These are phyloP conservation scores for Orestias chungarensis DNA, from an alignment of 2,797 vertebrate genomes.

Conservation along the genomic window DNA sequence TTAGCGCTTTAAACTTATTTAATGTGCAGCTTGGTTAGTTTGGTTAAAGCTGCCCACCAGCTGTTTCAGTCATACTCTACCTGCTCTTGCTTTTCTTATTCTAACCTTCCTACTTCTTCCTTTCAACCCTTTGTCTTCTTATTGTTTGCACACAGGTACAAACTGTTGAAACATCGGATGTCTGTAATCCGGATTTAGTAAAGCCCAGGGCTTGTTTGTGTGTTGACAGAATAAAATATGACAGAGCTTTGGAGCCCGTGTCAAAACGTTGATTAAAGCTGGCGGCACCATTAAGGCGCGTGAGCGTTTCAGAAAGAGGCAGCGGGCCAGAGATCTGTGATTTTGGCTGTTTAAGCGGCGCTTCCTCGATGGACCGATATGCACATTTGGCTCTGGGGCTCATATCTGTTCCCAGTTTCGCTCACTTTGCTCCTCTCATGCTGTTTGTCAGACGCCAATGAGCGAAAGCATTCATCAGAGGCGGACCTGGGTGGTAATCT, in stretches of 20 bases:
- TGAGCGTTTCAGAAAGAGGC: conserved; percentile 23
- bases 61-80: conserved; percentile 60
- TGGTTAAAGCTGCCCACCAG: conserved; percentile 59
- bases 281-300: conserved; percentile 45
- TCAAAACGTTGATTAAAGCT: conserved; percentile 64
- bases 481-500: conserved; percentile 60
- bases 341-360: conserved; percentile 45
- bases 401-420: conserved; percentile 41
- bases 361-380: conserved; percentile 51
- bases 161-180: conserved; percentile 4
- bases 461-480: conserved; percentile 61
- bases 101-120: conserved; percentile 15
- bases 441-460: conserved; percentile 59
- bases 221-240: conserved; percentile 52
- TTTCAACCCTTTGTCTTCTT: conserved; percentile 14
- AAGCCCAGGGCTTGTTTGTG: conserved; percentile 25
- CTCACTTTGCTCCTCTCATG: conserved; percentile 33
- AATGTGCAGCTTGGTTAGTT: conserved; percentile 50
- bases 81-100: conserved; percentile 14
- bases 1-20: conserved; percentile 43
- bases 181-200: conserved; percentile 30
- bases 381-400: conserved; percentile 69
- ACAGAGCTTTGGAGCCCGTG: conserved; percentile 59
- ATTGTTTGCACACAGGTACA: conserved; percentile 12
- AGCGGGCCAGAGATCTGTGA: conserved; percentile 44